Conservation (phyloP, 2,113 vertebrate species). For the Alosa alosa region DNA sequence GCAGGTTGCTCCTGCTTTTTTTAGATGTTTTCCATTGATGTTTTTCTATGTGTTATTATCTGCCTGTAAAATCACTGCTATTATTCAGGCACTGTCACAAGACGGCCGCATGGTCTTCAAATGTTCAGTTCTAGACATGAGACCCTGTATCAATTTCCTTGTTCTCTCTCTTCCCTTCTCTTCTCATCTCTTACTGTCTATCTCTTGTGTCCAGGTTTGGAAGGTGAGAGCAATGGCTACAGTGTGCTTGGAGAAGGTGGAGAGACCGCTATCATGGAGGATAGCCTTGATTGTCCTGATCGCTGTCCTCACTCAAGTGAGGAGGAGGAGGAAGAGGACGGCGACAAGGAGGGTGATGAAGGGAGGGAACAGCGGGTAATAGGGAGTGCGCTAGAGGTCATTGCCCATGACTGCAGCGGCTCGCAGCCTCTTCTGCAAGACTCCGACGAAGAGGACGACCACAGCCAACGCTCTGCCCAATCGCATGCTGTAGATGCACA, state of each 20-base stretch:
- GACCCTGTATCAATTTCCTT: not conserved
- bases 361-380: too few species aligned
- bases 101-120: not conserved
- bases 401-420: slow-evolving; percentile 81
- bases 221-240: slow-evolving; percentile 63
- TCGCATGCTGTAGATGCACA: slow-evolving; percentile 41
- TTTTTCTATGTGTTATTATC: not conserved
- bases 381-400: not conserved
- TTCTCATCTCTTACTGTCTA: slow-evolving; percentile 20
- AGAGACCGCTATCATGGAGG: slow-evolving; percentile 37
- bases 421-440: slow-evolving; percentile 90
- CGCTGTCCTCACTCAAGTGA: slow-evolving; percentile 91
- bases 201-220: slow-evolving; percentile 60
- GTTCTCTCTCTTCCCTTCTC: slow-evolving; percentile 44
- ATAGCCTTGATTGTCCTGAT: slow-evolving; percentile 50
- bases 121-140: not conserved
- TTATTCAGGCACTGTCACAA: not conserved
- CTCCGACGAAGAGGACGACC: slow-evolving; percentile 87
- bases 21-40: not conserved
- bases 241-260: slow-evolving; percentile 51
- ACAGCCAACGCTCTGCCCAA: slow-evolving; percentile 28
- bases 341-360: slow-evolving; percentile 45
- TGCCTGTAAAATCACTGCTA: not conserved
- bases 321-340: slow-evolving; percentile 61
- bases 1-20: not conserved